These are phyloP conservation scores for Trypoxylon attenuatum DNA, from an alignment of 2,888 invertebrate genomes.

Conservation along the genomic window DNA sequence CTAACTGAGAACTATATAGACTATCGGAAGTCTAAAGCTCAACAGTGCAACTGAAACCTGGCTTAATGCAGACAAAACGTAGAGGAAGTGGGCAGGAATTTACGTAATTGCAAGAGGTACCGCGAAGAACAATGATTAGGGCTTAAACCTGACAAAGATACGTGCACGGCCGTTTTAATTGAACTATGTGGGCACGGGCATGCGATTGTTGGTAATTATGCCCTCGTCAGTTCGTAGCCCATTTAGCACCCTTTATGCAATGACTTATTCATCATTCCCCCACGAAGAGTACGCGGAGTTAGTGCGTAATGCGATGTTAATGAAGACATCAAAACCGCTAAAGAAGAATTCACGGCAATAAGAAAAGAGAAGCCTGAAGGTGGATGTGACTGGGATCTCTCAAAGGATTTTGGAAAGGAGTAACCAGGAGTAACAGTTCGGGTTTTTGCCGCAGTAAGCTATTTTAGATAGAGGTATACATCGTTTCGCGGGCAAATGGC, in stretches of 20 bases:
- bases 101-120: not conserved
- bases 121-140: conserved; percentile 2
- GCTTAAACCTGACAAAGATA: not conserved
- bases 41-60: not conserved
- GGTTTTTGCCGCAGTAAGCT: conserved; percentile 12
- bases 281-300: conserved; percentile 4
- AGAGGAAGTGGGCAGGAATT: not conserved
- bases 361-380: not conserved
- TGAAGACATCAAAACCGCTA: conserved; percentile 11
- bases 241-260: conserved; percentile 54
- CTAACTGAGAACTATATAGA: too few species aligned
- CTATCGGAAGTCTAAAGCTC: too few species aligned
- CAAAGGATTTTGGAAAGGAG: conserved; percentile 13
- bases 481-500: conserved; percentile 54
- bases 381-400: not conserved
- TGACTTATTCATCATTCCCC: conserved; percentile 41
- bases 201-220: conserved; percentile 41
- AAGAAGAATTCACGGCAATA: conserved; percentile 2
- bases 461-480: conserved; percentile 16
- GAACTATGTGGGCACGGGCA: conserved; percentile 6
- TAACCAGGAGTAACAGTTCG: not conserved
- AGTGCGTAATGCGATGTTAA: conserved; percentile 18
- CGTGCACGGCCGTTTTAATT: not conserved
- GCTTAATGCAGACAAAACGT: not conserved
- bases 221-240: conserved; percentile 25